Conservation (phyloP, 2,797 vertebrate species). For the Microhierax caerulescens region DNA sequence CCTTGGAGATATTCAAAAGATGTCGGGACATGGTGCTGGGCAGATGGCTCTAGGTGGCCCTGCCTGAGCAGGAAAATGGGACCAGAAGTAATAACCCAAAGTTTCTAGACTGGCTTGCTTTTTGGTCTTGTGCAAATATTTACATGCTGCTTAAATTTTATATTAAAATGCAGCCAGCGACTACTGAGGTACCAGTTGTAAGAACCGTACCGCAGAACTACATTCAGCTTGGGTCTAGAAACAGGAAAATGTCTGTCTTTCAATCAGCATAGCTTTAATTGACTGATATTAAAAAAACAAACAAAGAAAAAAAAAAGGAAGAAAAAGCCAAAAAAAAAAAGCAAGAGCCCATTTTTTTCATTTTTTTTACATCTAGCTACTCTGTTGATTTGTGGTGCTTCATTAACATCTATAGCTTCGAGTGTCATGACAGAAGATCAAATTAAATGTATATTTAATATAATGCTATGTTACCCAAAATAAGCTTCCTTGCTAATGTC, state of each 20-base stretch:
- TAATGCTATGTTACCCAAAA: neutral
- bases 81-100: neutral
- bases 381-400: neutral
- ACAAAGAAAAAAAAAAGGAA: too few relatives aligned
- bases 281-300: neutral
- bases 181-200: neutral
- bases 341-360: neutral
- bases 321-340: too few relatives aligned
- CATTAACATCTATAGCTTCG: neutral
- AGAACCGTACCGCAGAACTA: neutral
- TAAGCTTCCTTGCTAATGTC: neutral
- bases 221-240: neutral
- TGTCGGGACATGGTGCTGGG: rapidly evolving
- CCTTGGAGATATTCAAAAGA: neutral
- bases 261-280: neutral
- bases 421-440: neutral
- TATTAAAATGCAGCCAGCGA: neutral
- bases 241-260: neutral
- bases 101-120: neutral
- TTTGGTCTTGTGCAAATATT: neutral
- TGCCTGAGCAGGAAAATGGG: neutral
- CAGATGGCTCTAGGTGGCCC: neutral
- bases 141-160: neutral
- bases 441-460: neutral
- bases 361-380: neutral